These are phyloP conservation scores for Moxostoma hubbsi DNA, from an alignment of 2,797 vertebrate species.

Conservation along the genomic window DNA sequence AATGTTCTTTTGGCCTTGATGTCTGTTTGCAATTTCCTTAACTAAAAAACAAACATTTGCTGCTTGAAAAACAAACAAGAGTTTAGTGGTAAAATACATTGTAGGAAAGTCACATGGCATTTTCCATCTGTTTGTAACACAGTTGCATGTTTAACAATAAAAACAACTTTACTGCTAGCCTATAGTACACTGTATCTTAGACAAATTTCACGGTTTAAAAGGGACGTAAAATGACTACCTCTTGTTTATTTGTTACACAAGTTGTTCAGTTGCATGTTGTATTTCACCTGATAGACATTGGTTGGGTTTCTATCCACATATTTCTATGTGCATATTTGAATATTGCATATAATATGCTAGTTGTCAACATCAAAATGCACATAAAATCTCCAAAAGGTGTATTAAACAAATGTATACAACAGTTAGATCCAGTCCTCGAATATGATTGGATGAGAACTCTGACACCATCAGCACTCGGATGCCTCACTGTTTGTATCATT, in stretches of 20 bases:
- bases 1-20: conserved; percentile 5
- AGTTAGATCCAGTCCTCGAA: too few species aligned
- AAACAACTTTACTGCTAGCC: neutral
- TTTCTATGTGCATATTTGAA: too few species aligned
- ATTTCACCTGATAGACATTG: conserved; percentile 4
- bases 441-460: too few species aligned
- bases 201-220: conserved; percentile 6
- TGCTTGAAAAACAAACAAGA: conserved; percentile 2
- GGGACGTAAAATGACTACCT: conserved; percentile 9
- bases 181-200: conserved; percentile 7
- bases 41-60: conserved; percentile 8
- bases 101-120: conserved; percentile 1
- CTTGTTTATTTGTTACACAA: neutral
- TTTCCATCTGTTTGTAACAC: neutral
- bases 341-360: too few species aligned
- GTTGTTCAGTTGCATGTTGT: neutral
- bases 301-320: too few species aligned
- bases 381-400: too few species aligned
- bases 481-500: too few species aligned
- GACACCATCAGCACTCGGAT: too few species aligned
- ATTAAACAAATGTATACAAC: too few species aligned
- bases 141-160: neutral
- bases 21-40: conserved; percentile 6
- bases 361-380: too few species aligned
- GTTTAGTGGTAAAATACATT: conserved; percentile 10